Conservation (phyloP, 2,797 vertebrate genomes). For the Hylomyscus alleni region DNA sequence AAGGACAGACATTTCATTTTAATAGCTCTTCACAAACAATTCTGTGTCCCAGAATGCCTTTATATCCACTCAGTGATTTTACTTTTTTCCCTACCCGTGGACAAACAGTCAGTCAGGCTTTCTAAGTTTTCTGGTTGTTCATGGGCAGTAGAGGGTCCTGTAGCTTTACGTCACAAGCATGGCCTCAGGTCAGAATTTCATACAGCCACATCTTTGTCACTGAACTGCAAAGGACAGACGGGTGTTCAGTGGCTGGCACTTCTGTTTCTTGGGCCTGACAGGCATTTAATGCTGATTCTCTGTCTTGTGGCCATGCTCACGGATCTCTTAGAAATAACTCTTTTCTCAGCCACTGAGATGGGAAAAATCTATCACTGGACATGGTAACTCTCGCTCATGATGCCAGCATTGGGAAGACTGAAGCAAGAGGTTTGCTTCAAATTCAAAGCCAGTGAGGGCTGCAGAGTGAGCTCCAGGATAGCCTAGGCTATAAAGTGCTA, state of each 20-base stretch:
- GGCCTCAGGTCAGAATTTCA: neutral
- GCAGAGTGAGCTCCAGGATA: neutral
- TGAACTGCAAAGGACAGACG: neutral
- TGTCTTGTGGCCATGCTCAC: neutral
- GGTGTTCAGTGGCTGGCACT: neutral
- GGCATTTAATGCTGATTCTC: neutral
- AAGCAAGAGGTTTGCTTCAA: neutral
- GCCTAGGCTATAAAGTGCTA: neutral
- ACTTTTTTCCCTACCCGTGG: neutral
- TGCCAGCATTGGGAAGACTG: neutral
- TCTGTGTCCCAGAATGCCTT: neutral
- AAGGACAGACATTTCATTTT: conserved; percentile 61
- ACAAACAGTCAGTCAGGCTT: neutral
- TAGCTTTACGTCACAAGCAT: conserved; percentile 43
- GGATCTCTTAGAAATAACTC: conserved; percentile 41
- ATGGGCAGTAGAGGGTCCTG: conserved; percentile 16
- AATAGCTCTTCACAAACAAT: neutral
- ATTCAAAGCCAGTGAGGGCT: neutral
- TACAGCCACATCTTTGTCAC: conserved; percentile 6
- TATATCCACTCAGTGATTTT: conserved; percentile 3
- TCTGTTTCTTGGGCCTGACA: neutral
- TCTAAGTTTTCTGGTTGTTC: neutral
- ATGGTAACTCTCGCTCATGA: neutral
- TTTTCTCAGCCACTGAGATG: neutral
- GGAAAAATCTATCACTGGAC: neutral